Conservation (phyloP, 2,113 vertebrate species). For the Odontophorus gujanensis region DNA sequence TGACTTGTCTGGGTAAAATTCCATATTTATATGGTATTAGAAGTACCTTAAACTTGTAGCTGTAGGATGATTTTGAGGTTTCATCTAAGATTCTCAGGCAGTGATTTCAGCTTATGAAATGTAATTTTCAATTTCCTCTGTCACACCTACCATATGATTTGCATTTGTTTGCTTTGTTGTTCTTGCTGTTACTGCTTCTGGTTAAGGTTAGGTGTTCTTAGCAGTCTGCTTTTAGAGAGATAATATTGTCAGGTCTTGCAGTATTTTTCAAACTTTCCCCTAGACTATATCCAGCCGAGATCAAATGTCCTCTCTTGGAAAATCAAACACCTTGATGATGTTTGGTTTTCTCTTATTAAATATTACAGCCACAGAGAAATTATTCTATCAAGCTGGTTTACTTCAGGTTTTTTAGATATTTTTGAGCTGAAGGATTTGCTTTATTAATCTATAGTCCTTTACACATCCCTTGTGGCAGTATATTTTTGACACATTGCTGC, state of each 20-base stretch:
- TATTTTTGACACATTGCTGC: neutral
- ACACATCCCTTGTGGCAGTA: neutral
- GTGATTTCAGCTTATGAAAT: neutral
- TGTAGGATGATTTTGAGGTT: neutral
- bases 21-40: fast-evolving
- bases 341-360: neutral
- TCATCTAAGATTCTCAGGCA: neutral
- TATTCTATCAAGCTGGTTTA: neutral
- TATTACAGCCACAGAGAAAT: neutral
- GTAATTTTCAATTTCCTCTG: neutral
- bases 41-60: neutral
- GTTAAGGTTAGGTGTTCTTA: neutral
- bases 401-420: neutral
- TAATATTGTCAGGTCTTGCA: neutral
- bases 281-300: neutral
- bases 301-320: neutral
- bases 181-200: neutral
- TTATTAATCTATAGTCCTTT: neutral
- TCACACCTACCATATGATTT: neutral
- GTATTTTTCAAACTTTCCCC: neutral
- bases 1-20: neutral
- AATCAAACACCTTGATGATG: neutral
- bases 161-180: neutral
- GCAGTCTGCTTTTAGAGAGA: neutral
- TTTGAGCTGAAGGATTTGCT: neutral